Base-by-base conservation (phyloP, 2,888 invertebrate genomes). In the Deilephila porcellus region DNA sequence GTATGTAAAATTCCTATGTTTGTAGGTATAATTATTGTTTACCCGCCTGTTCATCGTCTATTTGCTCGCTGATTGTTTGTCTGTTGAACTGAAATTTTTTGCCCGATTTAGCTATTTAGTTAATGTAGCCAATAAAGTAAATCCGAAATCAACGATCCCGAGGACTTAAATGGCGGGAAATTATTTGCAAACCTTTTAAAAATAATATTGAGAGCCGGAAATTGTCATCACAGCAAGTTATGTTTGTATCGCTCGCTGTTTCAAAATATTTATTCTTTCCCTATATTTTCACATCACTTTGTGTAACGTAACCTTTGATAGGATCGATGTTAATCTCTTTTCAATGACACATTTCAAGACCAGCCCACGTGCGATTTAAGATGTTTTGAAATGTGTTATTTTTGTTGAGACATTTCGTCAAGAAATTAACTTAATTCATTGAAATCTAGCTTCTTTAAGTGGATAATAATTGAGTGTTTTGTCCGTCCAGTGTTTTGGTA, bases 301-400 rank as follows among this genome's bases (percentile, higher is more conserved):
- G 45, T 20, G 52, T 45, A 20, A 52, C 67, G 45, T 25, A 25
- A 25, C 52, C 45, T 52, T 67, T 67, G 25, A 67, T n/a, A 67
- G 52, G 20, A 52, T 67, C 45, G 25, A 25, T 17, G 45, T n/a
- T 67, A 67, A 67, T 67, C 67, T 52, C 25, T 45, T 52, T 52
- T 67, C 52, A 67, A 67, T 67, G 25, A n/a, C 25, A 20, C 20
- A 52, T 67, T 52, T 67, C 25, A 52, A 25, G 45, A 45, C 1
- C 52, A 52, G 45, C 67, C 67, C 52, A 67, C 64, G 20, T 45
- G 14, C 45, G 25, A 52, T 67, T 67, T 25, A 52, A 45, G 25
- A 25, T 67, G 14, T 67, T 67, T 45, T 52, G 52, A 25, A 67
- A 67, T 25, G 45, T 56, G 67, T 32, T 29, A 25, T 52, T 67